A percentile compares a stretch with the other conserved stretches of the same genome.
Evolutionary conservation across 2,797 vertebrate species (phyloP).

Genomic region (Thripadectes ignobilis): DNA sequence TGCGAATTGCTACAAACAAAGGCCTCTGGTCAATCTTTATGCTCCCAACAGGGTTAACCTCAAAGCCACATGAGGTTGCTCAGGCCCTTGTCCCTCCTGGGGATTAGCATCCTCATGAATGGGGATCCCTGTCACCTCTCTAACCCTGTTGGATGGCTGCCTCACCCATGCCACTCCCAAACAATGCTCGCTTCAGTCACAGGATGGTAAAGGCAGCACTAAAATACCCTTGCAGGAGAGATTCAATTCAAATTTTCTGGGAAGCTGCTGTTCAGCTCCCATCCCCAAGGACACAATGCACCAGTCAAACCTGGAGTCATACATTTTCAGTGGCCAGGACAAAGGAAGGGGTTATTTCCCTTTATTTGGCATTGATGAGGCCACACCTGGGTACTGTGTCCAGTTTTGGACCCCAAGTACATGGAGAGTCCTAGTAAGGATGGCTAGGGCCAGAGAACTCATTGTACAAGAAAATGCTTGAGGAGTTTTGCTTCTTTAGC

Average conservation of each 20-base stretch:
- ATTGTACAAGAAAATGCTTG: not conserved
- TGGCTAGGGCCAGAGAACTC: not conserved
- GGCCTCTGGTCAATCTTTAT: not conserved
- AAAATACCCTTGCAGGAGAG: not conserved
- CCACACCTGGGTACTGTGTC: not conserved
- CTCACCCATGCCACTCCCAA: not conserved
- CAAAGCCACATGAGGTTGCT: not conserved
- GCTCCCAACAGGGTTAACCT: not conserved
- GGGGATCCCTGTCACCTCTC: not conserved
- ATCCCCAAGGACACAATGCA: not conserved
- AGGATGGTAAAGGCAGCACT: not conserved
- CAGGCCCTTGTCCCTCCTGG: not conserved
- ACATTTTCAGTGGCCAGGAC: not conserved
- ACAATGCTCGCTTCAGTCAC: not conserved
- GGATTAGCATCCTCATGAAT: not conserved
- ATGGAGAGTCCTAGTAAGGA: not conserved
- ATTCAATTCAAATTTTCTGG: not conserved
- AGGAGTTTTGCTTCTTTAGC: not conserved
- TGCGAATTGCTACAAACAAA: constrained; percentile 17
- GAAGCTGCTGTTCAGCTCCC: not conserved
- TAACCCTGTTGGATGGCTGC: not conserved
- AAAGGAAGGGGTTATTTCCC: not conserved
- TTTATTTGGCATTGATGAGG: not conserved
- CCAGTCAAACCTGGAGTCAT: not conserved
- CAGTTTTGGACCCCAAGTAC: not conserved